Percentiles rank a stretch among this genome's conserved stretches.
These are phyloP conservation scores for Melanocharis versteri DNA, from an alignment of 2,113 vertebrate species.

Conservation along the genomic window DNA sequence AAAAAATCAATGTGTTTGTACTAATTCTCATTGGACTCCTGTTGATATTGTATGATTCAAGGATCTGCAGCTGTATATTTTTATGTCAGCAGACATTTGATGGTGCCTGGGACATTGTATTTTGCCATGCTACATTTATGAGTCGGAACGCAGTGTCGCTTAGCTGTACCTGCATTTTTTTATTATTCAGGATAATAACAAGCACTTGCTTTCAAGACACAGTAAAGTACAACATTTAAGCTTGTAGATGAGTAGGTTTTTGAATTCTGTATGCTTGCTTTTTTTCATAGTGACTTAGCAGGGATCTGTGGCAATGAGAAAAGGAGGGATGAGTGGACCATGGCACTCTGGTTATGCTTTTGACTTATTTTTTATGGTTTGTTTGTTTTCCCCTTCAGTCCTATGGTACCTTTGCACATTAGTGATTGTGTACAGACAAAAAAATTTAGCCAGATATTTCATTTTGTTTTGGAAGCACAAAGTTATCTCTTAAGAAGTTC, in stretches of 20 bases:
- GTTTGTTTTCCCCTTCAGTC: background rate
- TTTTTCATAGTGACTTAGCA: background rate
- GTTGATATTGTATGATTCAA: background rate
- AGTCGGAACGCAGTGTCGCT: background rate
- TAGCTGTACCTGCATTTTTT: background rate
- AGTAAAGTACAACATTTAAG: background rate
- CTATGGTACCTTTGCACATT: background rate
- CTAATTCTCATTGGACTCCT: background rate
- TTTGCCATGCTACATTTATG: background rate
- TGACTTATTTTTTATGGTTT: background rate
- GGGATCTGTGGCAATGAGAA: background rate
- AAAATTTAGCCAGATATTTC: background rate
- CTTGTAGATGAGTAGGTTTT: background rate
- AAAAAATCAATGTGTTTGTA: background rate
- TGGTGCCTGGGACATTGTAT: background rate
- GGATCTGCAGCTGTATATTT: background rate
- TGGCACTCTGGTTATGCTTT: background rate
- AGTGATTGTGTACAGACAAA: background rate
- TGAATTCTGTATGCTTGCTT: background rate
- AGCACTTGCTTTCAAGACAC: background rate
- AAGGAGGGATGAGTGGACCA: background rate
- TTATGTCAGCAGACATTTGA: background rate
- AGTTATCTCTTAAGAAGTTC: background rate
- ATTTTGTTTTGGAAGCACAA: background rate
- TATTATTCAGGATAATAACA: background rate